Evolutionary conservation across 2,888 invertebrate species (phyloP), one percentile per base, ranked within the genome.

Genomic region (Thera britannica): DNA sequence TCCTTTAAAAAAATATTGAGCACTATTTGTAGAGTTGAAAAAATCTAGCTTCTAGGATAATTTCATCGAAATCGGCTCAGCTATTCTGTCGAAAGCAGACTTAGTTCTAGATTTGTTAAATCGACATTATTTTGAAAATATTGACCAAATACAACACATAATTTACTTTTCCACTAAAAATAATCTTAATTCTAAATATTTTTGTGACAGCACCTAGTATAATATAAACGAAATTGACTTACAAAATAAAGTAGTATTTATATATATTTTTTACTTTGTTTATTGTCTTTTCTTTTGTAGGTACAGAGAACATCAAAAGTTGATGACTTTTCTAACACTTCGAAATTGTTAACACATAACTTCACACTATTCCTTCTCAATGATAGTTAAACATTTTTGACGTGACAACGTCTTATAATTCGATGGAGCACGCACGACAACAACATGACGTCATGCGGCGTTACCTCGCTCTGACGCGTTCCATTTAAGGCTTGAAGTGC

Each of bases 161-260:
- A 48, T 38, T 51, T 38, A 49, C n/a, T 48, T 51, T 51, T 51
- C 12, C 11, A 51, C 51, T 51, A 51, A 51, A 23, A 7, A 7
- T 46, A 12, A 7, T 56, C 56, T 44, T 65, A 35, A n/a, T 12
- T 61, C 44, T 66, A 51, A 66, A 12, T 49, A 66, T 52, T 57
- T 58, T 66, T 66, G 61, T 66, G 61, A 66, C 59, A 65, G 59
- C 55, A 60, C 60, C 56, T 65, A n/a, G n/a, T n/a, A 44, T 41
- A 58, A 12, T 36, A 62, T n/a, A 46, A 7, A 44, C 2, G 6
- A 46, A 46, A 46, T 46, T 9, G 8, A 46, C 44, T 46, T 2
- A 46, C 9, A 46, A 46, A 46, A 46, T 46, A 2, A 46, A 46
- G 7, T 9, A 46, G 7, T 3, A 44, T 44, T 7, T 7, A 7